A percentile compares a stretch with the other conserved stretches of the same genome.
These are phyloP conservation scores for Drosophila subpulchrella DNA, from an alignment of 1,140 invertebrate species.

Conservation along the genomic window DNA sequence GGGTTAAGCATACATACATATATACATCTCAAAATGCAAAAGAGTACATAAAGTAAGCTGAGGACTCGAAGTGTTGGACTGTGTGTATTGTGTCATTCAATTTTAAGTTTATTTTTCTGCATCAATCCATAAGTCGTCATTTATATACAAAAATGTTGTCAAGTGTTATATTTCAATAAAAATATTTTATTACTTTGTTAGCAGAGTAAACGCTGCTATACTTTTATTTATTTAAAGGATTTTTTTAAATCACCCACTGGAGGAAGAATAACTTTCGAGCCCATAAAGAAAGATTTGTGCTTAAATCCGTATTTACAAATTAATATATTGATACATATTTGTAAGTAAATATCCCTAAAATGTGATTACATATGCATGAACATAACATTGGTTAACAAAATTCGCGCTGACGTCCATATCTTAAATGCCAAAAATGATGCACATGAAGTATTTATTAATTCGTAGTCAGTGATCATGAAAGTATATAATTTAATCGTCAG, in stretches of 20 bases:
- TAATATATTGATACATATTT: conserved; percentile 48
- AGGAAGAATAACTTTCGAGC: background rate
- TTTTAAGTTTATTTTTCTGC: conserved; percentile 1
- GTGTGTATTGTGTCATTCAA: conserved; percentile 5
- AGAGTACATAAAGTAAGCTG: conserved; percentile 33
- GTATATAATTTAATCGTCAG: conserved; percentile 28
- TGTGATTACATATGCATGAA: conserved; percentile 51
- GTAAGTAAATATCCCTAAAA: conserved; percentile 38
- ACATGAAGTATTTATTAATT: conserved; percentile 23
- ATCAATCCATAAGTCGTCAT: conserved; percentile 12
- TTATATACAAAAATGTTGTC: conserved; percentile 4
- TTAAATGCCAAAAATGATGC: conserved; percentile 51
- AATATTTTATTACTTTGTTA: background rate
- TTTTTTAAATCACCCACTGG: background rate
- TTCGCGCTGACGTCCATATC: conserved; percentile 25
- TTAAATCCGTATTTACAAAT: conserved; percentile 48
- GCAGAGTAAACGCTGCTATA: background rate
- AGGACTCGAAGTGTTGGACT: conserved; percentile 18
- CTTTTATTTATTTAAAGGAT: background rate
- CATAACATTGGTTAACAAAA: conserved; percentile 43
- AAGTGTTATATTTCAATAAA: background rate
- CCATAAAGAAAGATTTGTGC: conserved; percentile 17
- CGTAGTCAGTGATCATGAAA: conserved; percentile 27
- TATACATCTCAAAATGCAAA: conserved; percentile 54
- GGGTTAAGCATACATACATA: conserved; percentile 50